Base-by-base conservation (phyloP, 2,888 invertebrate genomes). In the Nudaria mundana region DNA sequence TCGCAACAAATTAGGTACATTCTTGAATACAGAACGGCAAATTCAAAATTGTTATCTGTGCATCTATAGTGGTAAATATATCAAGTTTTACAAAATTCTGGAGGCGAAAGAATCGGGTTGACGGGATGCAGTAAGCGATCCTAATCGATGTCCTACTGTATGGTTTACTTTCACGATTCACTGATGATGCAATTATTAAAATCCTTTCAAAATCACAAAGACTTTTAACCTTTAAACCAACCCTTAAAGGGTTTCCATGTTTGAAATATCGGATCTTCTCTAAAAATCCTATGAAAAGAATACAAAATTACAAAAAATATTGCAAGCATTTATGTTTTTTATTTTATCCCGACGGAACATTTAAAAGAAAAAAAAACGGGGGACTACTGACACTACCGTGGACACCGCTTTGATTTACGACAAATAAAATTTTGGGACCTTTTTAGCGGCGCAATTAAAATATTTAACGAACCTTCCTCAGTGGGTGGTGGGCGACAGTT, bases 401-500 rank as follows among this genome's bases (percentile, higher is more conserved):
- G 81, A 77, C 78, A 72, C 52, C 52, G 44, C 69, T 65, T 80
- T 86, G 86, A 88, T 87, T 88, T 88, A 88, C 76, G 83, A 66
- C 58, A 65, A 75, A 86, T 88, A 83, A 82, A 83, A 76, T 49
- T 71, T 61, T 76, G 60, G 80, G 77, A 67, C 72, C 76, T 76
- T 84, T 83, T 84, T 81, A 82, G 84, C 81, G 79, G 71, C 69
- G 72, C 83, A 87, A 86, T 88, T 87, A 88, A 87, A 88, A 87
- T 86, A 80, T 81, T 81, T 84, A 80, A 85, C 77, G 77, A 81
- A 76, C 67, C 64, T 57, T 67, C 66, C 87, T 47, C 87, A 81
- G 87, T 87, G 86, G 88, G 87, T 86, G 87, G 87, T 79, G 72
- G 77, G 77, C 81, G 86, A 88, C 88, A 86, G 77, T 87, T 88